Evolutionary conservation across 2,113 vertebrate species (phyloP).

Genomic region (Gymnobelideus leadbeateri): DNA sequence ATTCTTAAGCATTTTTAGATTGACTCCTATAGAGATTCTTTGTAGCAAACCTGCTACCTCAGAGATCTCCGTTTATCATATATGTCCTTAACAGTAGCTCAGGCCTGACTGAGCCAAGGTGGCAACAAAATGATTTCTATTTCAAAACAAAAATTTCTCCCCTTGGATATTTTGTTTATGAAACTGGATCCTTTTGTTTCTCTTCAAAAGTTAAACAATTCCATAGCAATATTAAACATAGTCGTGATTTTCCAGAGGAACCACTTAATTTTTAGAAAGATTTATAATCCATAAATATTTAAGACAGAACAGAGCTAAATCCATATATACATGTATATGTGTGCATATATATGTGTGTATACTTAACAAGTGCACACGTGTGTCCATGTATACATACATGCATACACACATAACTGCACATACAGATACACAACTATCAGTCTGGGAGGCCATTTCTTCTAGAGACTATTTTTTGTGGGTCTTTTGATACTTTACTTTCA

Average conservation of each 20-base stretch:
- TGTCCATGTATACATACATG: no score
- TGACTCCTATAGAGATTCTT: slow-evolving; percentile 35
- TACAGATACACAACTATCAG: slow-evolving; percentile 19
- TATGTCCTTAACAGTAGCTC: slow-evolving; percentile 71
- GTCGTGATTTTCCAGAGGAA: slow-evolving; percentile 73
- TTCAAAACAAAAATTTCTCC: slow-evolving; percentile 52
- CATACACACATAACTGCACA: no score
- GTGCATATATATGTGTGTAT: neutral
- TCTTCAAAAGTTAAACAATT: slow-evolving; percentile 71
- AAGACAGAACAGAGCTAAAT: slow-evolving; percentile 75
- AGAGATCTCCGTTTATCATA: slow-evolving; percentile 54
- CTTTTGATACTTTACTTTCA: slow-evolving; percentile 34
- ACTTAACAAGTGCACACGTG: no score
- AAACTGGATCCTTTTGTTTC: slow-evolving; percentile 79
- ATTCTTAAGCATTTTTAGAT: slow-evolving; percentile 45
- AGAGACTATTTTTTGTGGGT: slow-evolving; percentile 65
- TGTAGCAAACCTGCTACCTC: slow-evolving; percentile 72
- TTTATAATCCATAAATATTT: slow-evolving; percentile 86
- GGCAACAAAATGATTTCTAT: slow-evolving; percentile 25
- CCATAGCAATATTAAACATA: slow-evolving; percentile 60
- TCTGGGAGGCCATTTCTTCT: slow-evolving; percentile 20
- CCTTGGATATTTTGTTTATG: slow-evolving; percentile 74
- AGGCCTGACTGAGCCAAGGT: slow-evolving; percentile 37
- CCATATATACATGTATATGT: slow-evolving; percentile 3
- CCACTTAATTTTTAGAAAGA: slow-evolving; percentile 76